Evolutionary conservation across 2,888 invertebrate genomes (phyloP).

Genomic region (Sarcophaga carnaria): DNA sequence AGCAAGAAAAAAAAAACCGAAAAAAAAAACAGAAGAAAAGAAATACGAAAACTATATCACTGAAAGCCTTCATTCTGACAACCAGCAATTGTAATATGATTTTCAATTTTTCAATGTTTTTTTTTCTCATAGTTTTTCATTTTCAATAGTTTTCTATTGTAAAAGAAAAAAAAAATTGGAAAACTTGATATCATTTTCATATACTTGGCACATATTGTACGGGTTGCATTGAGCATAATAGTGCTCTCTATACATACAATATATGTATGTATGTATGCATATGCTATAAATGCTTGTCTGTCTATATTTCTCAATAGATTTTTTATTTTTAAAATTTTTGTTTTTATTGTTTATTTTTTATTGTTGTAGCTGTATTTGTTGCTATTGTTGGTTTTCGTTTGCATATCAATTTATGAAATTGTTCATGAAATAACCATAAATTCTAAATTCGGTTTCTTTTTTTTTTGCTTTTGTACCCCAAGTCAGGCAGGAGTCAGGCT

Average conservation of each 20-base stretch:
- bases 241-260: neutral
- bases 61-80: slow-evolving; percentile 43
- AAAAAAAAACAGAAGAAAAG: too few relatives aligned
- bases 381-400: slow-evolving; percentile 28
- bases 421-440: slow-evolving; percentile 76
- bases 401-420: slow-evolving; percentile 75
- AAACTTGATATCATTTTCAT: slow-evolving; percentile 44
- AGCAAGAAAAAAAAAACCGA: slow-evolving; percentile 25
- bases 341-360: slow-evolving; percentile 25
- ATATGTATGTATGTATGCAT: neutral
- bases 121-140: neutral
- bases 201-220: slow-evolving; percentile 21
- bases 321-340: neutral
- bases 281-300: slow-evolving; percentile 33
- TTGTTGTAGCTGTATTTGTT: slow-evolving; percentile 1
- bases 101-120: neutral
- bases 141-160: neutral
- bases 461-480: neutral
- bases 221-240: neutral
- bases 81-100: slow-evolving; percentile 29
- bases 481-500: neutral
- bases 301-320: too few relatives aligned
- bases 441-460: slow-evolving; percentile 66
- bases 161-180: neutral
- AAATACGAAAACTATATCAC: slow-evolving; percentile 10